Evolutionary conservation across 2,888 invertebrate species (phyloP), one percentile per base, ranked within the genome.

Genomic region (Himalopsyche tibetana): DNA sequence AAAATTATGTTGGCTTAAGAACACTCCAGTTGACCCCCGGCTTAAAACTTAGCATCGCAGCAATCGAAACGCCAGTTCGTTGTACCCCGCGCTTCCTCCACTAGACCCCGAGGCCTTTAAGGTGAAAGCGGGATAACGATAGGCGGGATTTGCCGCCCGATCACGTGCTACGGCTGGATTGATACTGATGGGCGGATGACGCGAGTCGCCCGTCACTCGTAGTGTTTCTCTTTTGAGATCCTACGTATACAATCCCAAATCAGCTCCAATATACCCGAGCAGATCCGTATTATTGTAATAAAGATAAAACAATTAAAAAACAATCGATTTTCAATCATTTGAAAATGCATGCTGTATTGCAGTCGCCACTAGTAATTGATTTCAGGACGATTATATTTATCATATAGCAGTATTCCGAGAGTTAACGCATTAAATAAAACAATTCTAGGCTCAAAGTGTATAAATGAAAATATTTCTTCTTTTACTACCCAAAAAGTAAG

Each of bases 111-210:
- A 74, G 74, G 74, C 74, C 15, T 74, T 36, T 38, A 15, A 74
- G 74, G 74, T 74, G 74, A 74, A 74, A 36, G 74, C 74, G 36
- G 36, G 38, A 63, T 38, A 74, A 74, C 28, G 55, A 56, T 82
- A 82, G 82, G n/a, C 82, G 51, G 55, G 56, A 82, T 82, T 56
- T 55, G 55, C 40, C 55, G 56, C 56, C 55, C 56, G 56, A 56
- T 82, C 86, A 86, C 84, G 86, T 86, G 69, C 74, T 51, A 74
- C 36, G 63, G 56, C 74, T 82, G 86, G 82, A 86, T 81, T 86
- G 86, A 86, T 86, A 86, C 84, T 80, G 84, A 81, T 84, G 86
- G 84, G 84, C 86, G 82, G 80, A 84, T 84, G 86, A 80, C 84
- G 74, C 74, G 74, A 74, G 36, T 74, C 15, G 74, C 74, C 74